phyloP scores from a whole-genome alignment of 2,797 vertebrate species.

The Spinus olivaceus region DNA sequence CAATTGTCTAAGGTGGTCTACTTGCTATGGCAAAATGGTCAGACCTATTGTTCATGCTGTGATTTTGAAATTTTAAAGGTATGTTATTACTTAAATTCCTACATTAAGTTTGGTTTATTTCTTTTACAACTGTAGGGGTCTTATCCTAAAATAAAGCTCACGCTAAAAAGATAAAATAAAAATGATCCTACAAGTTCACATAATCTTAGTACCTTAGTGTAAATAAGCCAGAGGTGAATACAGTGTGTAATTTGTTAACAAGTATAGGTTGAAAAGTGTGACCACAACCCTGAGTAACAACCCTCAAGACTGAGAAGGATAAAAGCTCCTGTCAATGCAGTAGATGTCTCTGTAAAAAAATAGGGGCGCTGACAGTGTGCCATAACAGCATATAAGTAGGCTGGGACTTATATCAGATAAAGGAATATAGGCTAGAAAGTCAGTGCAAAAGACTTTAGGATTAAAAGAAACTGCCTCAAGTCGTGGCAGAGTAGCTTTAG shows the following conservation, averaged over 20 bases:
- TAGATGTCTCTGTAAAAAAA: neutral
- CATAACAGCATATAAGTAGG: neutral
- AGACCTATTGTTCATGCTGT: neutral
- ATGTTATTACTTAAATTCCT: neutral
- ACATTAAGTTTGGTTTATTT: neutral
- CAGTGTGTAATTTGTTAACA: neutral
- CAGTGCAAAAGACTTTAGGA: neutral
- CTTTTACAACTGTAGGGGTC: neutral
- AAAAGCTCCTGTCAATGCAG: neutral
- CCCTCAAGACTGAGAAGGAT: neutral
- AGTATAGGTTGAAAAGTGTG: neutral
- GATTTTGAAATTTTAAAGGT: neutral
- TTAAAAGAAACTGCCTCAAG: neutral
- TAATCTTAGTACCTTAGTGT: neutral
- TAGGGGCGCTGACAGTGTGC: fast-evolving
- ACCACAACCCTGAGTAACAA: neutral
- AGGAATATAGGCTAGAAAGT: neutral
- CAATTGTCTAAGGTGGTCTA: neutral
- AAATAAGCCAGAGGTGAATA: neutral
- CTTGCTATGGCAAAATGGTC: neutral
- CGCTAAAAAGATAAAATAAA: neutral
- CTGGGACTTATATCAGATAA: neutral
- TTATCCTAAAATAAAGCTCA: neutral
- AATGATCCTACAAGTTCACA: fast-evolving
- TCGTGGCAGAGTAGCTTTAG: neutral